These are phyloP conservation scores for Myripristis murdjan DNA, from an alignment of 2,797 vertebrate species.

Conservation along the genomic window DNA sequence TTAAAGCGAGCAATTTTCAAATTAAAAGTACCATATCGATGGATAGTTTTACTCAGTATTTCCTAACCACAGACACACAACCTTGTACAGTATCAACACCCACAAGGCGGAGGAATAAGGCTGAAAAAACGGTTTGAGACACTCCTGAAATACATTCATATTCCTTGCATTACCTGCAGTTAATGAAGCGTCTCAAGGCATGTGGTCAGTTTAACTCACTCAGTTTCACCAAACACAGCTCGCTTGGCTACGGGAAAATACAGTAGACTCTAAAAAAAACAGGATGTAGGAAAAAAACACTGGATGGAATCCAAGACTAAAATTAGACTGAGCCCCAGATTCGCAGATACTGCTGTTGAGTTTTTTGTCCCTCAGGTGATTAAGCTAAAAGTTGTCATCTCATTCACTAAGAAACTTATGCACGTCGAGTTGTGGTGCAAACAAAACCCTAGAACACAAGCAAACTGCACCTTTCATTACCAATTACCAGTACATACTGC, in stretches of 20 bases:
- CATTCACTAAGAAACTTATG: neutral
- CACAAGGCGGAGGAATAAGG: neutral
- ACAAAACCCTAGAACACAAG: neutral
- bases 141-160: neutral
- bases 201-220: neutral
- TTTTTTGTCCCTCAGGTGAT: no score
- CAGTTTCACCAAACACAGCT: neutral
- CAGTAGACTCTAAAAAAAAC: neutral
- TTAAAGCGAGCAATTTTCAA: neutral
- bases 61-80: conserved; percentile 5
- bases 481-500: no score
- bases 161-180: neutral
- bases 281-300: no score
- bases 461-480: no score
- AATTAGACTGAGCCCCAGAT: neutral
- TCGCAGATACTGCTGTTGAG: neutral
- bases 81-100: neutral
- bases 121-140: neutral
- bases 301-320: neutral
- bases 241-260: conserved; percentile 2
- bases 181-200: neutral
- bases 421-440: neutral
- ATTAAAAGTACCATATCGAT: neutral
- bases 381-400: no score
- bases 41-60: neutral